A percentile compares a stretch with the other conserved stretches of the same genome.
phyloP scores from a whole-genome alignment of 2,888 invertebrate species.

The Drosophila setosimentum region DNA sequence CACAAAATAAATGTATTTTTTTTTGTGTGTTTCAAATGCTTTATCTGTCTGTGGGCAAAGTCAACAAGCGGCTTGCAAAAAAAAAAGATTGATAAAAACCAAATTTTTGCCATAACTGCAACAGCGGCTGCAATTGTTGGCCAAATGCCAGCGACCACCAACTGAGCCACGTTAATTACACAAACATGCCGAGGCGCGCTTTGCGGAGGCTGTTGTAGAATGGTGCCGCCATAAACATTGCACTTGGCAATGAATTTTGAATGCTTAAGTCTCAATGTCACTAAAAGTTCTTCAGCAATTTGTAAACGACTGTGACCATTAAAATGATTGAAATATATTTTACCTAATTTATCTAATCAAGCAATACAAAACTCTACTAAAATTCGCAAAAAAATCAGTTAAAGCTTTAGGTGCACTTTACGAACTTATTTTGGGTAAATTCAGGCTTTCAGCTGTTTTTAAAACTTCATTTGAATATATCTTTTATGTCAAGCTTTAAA shows the following conservation, averaged over 20 bases:
- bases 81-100: constrained; percentile 26
- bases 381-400: background rate
- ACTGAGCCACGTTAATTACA: constrained; percentile 66
- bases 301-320: background rate
- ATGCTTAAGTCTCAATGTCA: constrained; percentile 24
- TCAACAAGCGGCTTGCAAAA: constrained; percentile 16
- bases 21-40: constrained; percentile 14
- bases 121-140: constrained; percentile 54
- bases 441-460: too few species aligned
- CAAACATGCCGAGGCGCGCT: constrained; percentile 26
- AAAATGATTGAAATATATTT: background rate
- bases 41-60: constrained; percentile 38
- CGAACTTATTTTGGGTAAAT: background rate
- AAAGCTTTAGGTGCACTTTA: background rate
- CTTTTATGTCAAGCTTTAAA: background rate
- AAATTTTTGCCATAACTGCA: constrained; percentile 50
- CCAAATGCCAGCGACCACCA: constrained; percentile 49
- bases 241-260: constrained; percentile 53
- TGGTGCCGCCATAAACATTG: constrained; percentile 23
- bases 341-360: background rate
- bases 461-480: background rate
- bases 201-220: constrained; percentile 3
- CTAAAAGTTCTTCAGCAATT: constrained; percentile 15
- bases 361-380: background rate
- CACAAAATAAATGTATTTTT: constrained; percentile 43